Evolutionary conservation across 2,888 invertebrate genomes (phyloP).

Genomic region (Troides oblongomaculatus): DNA sequence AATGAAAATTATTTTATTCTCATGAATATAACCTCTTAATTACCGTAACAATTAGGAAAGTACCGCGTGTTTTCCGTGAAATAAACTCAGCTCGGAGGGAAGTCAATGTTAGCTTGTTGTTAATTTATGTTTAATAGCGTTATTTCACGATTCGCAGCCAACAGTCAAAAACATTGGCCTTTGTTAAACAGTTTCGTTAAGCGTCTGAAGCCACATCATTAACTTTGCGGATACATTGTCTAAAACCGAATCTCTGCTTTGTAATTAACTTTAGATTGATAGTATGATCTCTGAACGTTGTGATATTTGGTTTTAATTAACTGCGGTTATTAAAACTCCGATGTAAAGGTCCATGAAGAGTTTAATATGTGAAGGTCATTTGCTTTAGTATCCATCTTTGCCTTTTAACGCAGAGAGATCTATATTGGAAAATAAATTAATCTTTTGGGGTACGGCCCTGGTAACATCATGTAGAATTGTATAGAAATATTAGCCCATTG

Average conservation of each 20-base stretch:
- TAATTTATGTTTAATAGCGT: constrained; percentile 6
- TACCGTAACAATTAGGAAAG: neutral
- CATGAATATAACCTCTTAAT: neutral
- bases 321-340: neutral
- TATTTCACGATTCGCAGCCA: neutral
- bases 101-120: neutral
- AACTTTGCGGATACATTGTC: constrained; percentile 4
- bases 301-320: neutral
- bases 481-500: too few relatives aligned
- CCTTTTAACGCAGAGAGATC: too few relatives aligned
- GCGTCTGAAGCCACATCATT: constrained; percentile 10
- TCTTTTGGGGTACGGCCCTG: too few relatives aligned
- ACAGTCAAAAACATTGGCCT: constrained; percentile 13
- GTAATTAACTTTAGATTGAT: constrained; percentile 7
- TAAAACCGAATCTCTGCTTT: neutral
- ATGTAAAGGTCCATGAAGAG: too few relatives aligned
- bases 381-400: too few relatives aligned
- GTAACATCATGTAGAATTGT: too few relatives aligned
- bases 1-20: neutral
- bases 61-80: neutral
- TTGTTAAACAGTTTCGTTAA: neutral
- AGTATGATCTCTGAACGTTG: neutral
- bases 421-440: too few relatives aligned
- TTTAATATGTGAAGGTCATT: too few relatives aligned
- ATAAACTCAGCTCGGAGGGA: neutral